A percentile compares a stretch with the other conserved stretches of the same genome.
Conservation (phyloP, 2,113 vertebrate species). For the Ciconia maguari region DNA sequence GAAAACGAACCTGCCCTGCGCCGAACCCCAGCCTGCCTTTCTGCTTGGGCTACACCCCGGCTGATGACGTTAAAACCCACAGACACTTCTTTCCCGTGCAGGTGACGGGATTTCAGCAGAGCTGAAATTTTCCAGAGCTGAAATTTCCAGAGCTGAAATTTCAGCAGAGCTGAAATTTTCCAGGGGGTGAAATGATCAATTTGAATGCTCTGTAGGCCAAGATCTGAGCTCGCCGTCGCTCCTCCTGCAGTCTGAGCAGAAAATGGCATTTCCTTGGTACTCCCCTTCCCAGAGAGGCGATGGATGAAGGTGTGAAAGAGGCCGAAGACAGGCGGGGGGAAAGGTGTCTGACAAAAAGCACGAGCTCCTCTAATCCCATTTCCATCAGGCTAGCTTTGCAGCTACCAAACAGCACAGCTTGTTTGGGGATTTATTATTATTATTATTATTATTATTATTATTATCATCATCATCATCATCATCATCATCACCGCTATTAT, state of each 20-base stretch:
- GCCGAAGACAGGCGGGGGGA: not conserved
- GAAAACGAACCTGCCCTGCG: not conserved
- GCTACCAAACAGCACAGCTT: not conserved
- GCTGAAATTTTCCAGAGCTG: not conserved
- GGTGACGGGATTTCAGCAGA: not conserved
- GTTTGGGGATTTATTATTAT: not conserved
- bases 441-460: no score
- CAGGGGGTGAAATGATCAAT: not conserved
- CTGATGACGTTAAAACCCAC: no score
- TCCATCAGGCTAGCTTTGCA: not conserved
- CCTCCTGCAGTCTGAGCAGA: not conserved
- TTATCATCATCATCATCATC: not conserved
- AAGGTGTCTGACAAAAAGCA: not conserved
- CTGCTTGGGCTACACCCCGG: not conserved
- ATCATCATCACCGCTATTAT: no score
- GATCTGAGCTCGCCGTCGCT: not conserved
- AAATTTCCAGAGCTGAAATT: not conserved
- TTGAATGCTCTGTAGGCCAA: not conserved
- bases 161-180: not conserved
- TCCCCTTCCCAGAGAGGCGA: not conserved
- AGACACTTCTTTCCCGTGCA: no score
- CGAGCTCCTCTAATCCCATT: not conserved
- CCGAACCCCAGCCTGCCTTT: not conserved
- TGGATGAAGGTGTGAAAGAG: not conserved
- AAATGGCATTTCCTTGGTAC: not conserved